Conservation (phyloP, 2,113 vertebrate genomes). For the Hypocryptadius cinnamomeus region DNA sequence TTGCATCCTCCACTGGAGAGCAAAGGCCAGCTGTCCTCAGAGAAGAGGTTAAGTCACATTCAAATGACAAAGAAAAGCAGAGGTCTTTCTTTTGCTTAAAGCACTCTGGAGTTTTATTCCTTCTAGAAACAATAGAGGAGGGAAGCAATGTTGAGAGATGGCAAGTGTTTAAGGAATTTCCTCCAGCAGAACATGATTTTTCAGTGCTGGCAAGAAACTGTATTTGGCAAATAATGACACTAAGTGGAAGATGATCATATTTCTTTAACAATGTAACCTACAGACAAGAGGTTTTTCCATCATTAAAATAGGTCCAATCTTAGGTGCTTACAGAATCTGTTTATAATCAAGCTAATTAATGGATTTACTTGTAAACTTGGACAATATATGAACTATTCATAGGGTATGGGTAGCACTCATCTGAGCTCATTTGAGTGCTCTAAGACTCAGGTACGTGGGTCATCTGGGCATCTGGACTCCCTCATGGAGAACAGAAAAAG, state of each 20-base stretch:
- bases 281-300: background rate
- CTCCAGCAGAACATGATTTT: constrained; percentile 42
- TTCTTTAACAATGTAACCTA: constrained; percentile 28
- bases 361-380: background rate
- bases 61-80: constrained; percentile 10
- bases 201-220: constrained; percentile 15
- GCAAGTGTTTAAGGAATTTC: constrained; percentile 43
- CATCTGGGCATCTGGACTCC: background rate
- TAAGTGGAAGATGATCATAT: constrained; percentile 10
- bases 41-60: background rate
- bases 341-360: background rate
- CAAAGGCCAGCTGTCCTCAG: constrained; percentile 12
- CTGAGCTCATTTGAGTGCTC: background rate
- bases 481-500: background rate
- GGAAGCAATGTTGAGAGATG: background rate
- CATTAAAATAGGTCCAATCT: background rate
- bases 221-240: constrained; percentile 11
- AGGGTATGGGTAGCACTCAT: background rate
- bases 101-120: constrained; percentile 10
- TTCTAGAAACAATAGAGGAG: constrained; percentile 48
- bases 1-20: background rate
- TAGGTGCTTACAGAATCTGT: background rate
- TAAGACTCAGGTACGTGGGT: background rate
- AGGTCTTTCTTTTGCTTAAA: background rate
- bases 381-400: background rate